A percentile compares a stretch with the other conserved stretches of the same genome.
Evolutionary conservation across 1,140 invertebrate species (phyloP).

Genomic region (Tetramorium parvispinum): DNA sequence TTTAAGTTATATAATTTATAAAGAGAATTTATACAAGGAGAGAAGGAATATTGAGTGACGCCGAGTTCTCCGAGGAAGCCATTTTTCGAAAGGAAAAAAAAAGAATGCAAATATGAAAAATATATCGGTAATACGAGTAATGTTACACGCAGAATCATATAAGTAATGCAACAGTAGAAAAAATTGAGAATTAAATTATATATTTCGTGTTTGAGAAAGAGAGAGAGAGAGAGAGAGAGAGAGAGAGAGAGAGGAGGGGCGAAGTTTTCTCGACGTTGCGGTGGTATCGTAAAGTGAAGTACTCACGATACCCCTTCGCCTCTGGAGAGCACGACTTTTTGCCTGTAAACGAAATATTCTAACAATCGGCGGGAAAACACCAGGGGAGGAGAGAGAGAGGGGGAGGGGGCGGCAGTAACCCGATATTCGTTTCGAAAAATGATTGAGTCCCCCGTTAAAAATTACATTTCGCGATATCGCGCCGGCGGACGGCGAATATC

Average conservation of each 20-base stretch:
- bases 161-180: background rate
- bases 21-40: conserved; percentile 19
- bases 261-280: background rate
- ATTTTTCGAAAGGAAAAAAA: background rate
- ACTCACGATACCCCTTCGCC: background rate
- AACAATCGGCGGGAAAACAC: conserved; percentile 47
- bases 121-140: background rate
- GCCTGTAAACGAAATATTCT: conserved; percentile 41
- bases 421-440: conserved; percentile 55
- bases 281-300: background rate
- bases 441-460: conserved; percentile 53
- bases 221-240: background rate
- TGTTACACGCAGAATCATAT: background rate
- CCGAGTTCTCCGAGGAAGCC: background rate
- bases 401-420: conserved; percentile 6
- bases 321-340: conserved; percentile 37
- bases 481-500: conserved; percentile 10
- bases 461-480: conserved; percentile 39
- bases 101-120: background rate
- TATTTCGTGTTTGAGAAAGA: background rate
- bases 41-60: background rate
- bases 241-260: no score
- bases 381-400: background rate
- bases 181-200: conserved; percentile 28
- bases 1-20: conserved; percentile 28